Percentiles rank a stretch among this genome's conserved stretches.
phyloP scores from a whole-genome alignment of 1,140 invertebrate genomes.

The Papilio glaucus region DNA sequence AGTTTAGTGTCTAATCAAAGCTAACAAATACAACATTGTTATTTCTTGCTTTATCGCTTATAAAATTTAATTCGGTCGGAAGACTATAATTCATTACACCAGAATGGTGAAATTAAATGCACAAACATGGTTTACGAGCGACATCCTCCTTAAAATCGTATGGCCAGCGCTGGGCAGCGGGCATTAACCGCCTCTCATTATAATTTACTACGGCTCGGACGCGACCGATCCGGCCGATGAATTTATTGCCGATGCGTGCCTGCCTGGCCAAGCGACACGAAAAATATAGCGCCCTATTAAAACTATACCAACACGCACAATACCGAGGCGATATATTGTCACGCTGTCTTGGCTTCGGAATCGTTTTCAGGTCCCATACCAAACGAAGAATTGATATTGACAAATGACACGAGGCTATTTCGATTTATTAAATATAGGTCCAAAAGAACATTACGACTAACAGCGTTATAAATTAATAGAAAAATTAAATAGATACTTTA shows the following conservation, averaged over 20 bases:
- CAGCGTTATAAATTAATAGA: too few species aligned
- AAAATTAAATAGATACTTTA: too few species aligned
- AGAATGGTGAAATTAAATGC: slow-evolving; percentile 76
- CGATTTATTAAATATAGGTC: background rate
- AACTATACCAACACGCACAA: slow-evolving; percentile 55
- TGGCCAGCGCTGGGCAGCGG: slow-evolving; percentile 48
- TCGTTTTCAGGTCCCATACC: background rate
- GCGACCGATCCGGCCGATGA: slow-evolving; percentile 65
- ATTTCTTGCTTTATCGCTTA: slow-evolving; percentile 25
- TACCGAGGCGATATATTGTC: slow-evolving; percentile 29
- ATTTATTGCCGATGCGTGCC: slow-evolving; percentile 73
- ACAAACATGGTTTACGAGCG: slow-evolving; percentile 73
- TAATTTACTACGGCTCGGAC: slow-evolving; percentile 71
- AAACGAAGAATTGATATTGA: background rate
- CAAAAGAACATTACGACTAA: background rate
- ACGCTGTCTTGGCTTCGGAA: background rate
- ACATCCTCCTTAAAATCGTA: slow-evolving; percentile 71
- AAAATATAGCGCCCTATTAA: slow-evolving; percentile 67
- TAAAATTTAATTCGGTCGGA: slow-evolving; percentile 28
- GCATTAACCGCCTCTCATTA: slow-evolving; percentile 75
- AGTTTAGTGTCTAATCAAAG: background rate
- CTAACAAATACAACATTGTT: slow-evolving; percentile 2
- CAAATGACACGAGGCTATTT: background rate
- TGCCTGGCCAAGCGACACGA: slow-evolving; percentile 49
- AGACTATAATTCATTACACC: slow-evolving; percentile 62